phyloP scores from a whole-genome alignment of 2,888 invertebrate genomes.

The Antheraea assamensis region DNA sequence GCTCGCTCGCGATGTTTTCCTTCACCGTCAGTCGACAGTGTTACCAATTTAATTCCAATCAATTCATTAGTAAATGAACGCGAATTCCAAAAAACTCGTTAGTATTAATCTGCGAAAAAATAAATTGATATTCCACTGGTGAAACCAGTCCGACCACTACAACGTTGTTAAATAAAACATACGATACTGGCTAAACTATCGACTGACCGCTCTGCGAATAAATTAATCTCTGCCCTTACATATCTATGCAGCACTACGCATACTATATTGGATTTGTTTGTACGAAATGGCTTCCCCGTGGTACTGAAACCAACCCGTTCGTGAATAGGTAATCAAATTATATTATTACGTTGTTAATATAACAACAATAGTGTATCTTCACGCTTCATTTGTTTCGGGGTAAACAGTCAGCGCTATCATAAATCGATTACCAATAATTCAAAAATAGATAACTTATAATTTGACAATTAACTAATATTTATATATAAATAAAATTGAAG shows the following conservation, averaged over 20 bases:
- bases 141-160: too few species aligned
- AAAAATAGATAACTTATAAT: too few species aligned
- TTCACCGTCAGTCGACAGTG: too few species aligned
- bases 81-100: too few species aligned
- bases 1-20: too few species aligned
- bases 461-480: too few species aligned
- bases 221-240: not conserved
- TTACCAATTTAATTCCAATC: too few species aligned
- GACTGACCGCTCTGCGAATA: not conserved
- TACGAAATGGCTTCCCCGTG: constrained; percentile 2
- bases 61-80: too few species aligned
- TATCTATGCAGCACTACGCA: not conserved
- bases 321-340: constrained; percentile 1
- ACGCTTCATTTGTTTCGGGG: not conserved
- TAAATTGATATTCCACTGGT: too few species aligned
- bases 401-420: not conserved
- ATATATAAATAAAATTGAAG: too few species aligned
- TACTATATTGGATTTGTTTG: not conserved
- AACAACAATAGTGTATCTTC: not conserved
- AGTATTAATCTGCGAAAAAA: too few species aligned
- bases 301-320: not conserved
- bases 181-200: not conserved
- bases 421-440: too few species aligned
- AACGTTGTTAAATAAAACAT: not conserved
- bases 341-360: not conserved